Evolutionary conservation across 2,113 vertebrate species (phyloP), one percentile per base, ranked within the genome.

Genomic region (Odobenus rosmarus): DNA sequence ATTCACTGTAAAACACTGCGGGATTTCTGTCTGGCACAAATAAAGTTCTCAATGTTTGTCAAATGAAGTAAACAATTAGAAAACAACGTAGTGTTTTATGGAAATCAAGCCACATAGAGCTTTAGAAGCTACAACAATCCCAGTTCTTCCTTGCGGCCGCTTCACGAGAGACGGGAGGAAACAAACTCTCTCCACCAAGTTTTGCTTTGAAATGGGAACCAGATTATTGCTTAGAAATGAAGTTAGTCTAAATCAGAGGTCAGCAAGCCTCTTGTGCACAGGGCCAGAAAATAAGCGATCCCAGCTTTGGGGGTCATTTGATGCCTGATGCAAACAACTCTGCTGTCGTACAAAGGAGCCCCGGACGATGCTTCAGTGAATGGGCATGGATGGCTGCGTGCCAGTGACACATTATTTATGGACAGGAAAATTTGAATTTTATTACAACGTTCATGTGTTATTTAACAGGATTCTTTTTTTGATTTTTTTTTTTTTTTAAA

Each of bases 361-460:
- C 86, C 24, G 95, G 51, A 80, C 84, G 79, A n/a, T 14, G 12
- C 2, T 9, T 7, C 59, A 42, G 90, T 24, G 19, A 51, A 36
- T 6, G 36, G 86, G 42, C 59, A 55, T 4, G 67, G 93, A 77
- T 8, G 72, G 85, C 72, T 80, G 39, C 79, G 85, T 46, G 89
- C 72, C 86, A 89, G 62, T 18, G 33, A 79, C n/a, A 46, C 93
- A 96, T 95, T 94, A 93, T 69, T 97, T 61, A 72, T 2, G 59
- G 72, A 89, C 21, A 71, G 93, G 74, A 59, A 80, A 42, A 76
- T 10, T 26, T 72, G 49, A 67, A 88, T 57, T 94, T 80, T 69
- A 49, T 55, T 19, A 61, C 62, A 21, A 55, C 28, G 53, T 76
- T 72, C 71, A 3, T 42, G 39, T 80, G 51, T 92, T 67, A 93